Evolutionary conservation across 2,113 vertebrate species (phyloP).

Genomic region (Boleophthalmus pectinirostris): DNA sequence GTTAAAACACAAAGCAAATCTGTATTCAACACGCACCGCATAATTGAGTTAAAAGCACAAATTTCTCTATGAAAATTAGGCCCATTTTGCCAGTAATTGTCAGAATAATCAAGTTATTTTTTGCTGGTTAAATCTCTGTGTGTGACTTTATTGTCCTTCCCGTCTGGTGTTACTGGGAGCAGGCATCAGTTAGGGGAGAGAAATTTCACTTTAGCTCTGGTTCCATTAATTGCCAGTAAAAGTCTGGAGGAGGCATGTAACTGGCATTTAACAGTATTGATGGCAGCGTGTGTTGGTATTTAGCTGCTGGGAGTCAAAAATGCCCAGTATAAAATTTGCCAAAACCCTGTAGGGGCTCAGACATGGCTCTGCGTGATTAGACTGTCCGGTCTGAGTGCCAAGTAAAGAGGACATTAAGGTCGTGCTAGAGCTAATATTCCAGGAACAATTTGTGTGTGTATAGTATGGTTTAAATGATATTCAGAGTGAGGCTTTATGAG

Average conservation of each 20-base stretch:
- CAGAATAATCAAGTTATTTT: not conserved
- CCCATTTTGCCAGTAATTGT: not conserved
- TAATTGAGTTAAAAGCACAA: not conserved
- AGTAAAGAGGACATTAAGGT: slow-evolving; percentile 61
- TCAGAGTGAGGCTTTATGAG: not conserved
- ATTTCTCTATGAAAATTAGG: not conserved
- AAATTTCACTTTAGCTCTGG: slow-evolving; percentile 37
- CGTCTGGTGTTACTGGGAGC: slow-evolving; percentile 9
- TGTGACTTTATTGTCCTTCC: slow-evolving; percentile 6
- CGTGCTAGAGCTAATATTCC: slow-evolving; percentile 32
- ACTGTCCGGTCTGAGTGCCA: slow-evolving; percentile 56
- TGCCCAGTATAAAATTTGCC: slow-evolving; percentile 49
- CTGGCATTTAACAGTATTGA: slow-evolving; percentile 69
- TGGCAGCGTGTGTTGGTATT: slow-evolving; percentile 68
- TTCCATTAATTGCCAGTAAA: slow-evolving; percentile 56
- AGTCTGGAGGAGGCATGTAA: slow-evolving; percentile 59
- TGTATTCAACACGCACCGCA: slow-evolving; percentile 13
- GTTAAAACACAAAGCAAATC: slow-evolving; percentile 9
- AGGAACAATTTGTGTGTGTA: not conserved
- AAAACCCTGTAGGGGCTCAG: slow-evolving; percentile 61
- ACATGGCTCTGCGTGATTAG: slow-evolving; percentile 63
- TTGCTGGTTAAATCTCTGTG: not conserved
- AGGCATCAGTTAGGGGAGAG: slow-evolving; percentile 39
- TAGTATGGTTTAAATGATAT: not conserved
- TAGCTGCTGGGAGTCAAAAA: slow-evolving; percentile 62